Conservation (phyloP, 2,113 vertebrate genomes). For the Urocolius indicus region DNA sequence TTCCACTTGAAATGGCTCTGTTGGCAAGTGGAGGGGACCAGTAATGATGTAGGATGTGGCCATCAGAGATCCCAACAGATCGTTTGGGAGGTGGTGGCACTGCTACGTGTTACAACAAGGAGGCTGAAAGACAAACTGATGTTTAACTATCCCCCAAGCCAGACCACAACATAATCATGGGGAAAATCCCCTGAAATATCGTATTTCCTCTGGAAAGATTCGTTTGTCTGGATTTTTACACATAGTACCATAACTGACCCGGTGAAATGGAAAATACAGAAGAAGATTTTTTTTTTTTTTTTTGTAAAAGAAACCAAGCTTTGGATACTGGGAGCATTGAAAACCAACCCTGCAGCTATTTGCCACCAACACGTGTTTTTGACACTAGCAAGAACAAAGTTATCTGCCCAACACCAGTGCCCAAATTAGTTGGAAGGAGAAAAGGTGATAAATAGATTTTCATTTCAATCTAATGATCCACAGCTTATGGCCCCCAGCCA, state of each 20-base stretch:
- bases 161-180: neutral
- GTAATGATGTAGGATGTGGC: accelerated
- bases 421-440: neutral
- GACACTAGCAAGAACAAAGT: neutral
- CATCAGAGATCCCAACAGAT: neutral
- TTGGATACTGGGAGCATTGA: neutral
- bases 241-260: neutral
- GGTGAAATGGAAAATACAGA: neutral
- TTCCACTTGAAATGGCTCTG: neutral
- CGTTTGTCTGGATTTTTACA: neutral
- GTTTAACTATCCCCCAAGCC: neutral
- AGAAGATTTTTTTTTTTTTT: neutral
- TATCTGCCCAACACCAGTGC: neutral
- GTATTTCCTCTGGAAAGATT: neutral
- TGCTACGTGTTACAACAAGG: accelerated
- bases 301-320: neutral
- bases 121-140: neutral
- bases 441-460: slow-evolving; percentile 31
- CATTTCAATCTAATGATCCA: slow-evolving; percentile 32
- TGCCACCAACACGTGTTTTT: neutral
- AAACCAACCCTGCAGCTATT: neutral
- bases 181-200: neutral
- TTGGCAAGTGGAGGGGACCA: accelerated
- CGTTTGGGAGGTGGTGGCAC: neutral
- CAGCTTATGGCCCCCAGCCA: neutral